A percentile compares a stretch with the other conserved stretches of the same genome.
phyloP scores from a whole-genome alignment of 2,113 vertebrate genomes.

The Marmota monax region DNA sequence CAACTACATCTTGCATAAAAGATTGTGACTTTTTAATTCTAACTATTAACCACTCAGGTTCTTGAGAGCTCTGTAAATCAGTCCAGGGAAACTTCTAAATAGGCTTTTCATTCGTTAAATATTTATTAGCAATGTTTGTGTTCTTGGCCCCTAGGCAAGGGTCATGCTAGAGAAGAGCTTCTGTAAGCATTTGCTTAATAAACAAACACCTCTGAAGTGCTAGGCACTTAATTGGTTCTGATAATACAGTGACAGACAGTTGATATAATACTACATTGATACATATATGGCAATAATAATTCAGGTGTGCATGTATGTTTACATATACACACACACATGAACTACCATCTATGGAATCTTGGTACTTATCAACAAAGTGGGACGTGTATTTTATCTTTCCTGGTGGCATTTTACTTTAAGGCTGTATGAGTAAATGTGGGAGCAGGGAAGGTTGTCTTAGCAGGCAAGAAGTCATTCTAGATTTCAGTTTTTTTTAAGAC shows the following conservation, averaged over 20 bases:
- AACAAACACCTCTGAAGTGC: not conserved
- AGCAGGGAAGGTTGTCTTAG: not conserved
- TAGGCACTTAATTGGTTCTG: not conserved
- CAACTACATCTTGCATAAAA: not conserved
- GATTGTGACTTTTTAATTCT: not conserved
- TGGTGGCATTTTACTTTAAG: not conserved
- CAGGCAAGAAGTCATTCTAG: not conserved
- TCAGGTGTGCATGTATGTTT: too few species aligned
- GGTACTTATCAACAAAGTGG: not conserved
- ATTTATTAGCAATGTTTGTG: not conserved
- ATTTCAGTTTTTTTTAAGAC: not conserved
- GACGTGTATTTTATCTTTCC: not conserved
- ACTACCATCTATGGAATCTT: not conserved
- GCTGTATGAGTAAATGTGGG: not conserved
- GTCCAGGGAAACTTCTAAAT: not conserved
- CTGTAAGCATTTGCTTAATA: not conserved
- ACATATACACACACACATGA: not conserved
- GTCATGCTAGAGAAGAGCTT: not conserved
- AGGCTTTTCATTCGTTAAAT: not conserved
- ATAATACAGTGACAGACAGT: not conserved
- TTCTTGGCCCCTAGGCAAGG: not conserved
- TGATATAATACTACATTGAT: not conserved
- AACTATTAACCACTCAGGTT: not conserved
- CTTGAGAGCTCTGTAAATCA: not conserved
- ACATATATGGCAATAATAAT: too few species aligned